These are phyloP conservation scores for Molossus alvarezi DNA, from an alignment of 2,797 vertebrate genomes.

Conservation along the genomic window DNA sequence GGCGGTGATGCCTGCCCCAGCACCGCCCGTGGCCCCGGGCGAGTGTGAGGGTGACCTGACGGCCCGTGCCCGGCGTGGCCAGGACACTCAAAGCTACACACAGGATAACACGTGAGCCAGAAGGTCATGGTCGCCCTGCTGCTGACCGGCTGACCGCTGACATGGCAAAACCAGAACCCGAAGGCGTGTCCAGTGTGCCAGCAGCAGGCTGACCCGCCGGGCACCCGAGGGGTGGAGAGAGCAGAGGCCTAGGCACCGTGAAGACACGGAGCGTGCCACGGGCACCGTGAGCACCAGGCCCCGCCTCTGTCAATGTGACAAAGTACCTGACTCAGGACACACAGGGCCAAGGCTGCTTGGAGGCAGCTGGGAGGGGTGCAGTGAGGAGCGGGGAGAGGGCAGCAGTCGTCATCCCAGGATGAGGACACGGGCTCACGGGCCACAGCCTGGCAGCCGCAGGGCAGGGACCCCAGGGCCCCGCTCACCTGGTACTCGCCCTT, in stretches of 20 bases:
- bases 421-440: background rate
- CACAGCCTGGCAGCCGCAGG: accelerated
- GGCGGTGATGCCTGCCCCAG: too few relatives aligned
- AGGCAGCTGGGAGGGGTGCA: background rate
- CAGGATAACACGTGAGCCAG: background rate
- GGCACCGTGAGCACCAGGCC: too few relatives aligned
- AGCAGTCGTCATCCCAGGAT: accelerated
- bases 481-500: conserved; percentile 97
- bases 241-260: accelerated
- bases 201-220: background rate
- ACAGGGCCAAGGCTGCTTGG: background rate
- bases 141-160: background rate
- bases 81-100: background rate
- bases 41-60: background rate
- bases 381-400: background rate
- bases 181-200: background rate
- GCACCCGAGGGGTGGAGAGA: background rate
- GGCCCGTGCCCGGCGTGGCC: background rate
- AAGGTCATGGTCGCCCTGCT: background rate
- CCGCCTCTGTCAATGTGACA: background rate
- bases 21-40: background rate
- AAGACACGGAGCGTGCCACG: background rate
- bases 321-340: background rate
- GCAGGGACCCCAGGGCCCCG: accelerated
- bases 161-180: background rate